These are phyloP conservation scores for Holacanthus passer DNA, from an alignment of 2,113 vertebrate genomes.

Conservation along the genomic window DNA sequence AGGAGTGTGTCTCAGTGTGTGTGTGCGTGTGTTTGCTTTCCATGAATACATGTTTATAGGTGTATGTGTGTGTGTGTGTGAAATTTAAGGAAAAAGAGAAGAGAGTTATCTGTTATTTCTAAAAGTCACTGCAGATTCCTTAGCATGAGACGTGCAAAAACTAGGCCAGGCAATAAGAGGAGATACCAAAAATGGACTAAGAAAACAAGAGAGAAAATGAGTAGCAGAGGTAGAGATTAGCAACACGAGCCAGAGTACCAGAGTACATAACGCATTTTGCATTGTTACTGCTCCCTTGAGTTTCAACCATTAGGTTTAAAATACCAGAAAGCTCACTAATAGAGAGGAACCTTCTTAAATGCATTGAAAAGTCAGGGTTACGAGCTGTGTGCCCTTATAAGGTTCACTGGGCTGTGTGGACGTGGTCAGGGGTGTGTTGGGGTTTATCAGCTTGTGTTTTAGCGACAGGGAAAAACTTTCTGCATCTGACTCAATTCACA, in stretches of 20 bases:
- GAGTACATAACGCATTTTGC: conserved; percentile 11
- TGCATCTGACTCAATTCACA: conserved; percentile 15
- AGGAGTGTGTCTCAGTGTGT: conserved; percentile 43
- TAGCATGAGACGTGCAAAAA: conserved; percentile 18
- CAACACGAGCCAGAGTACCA: conserved; percentile 37
- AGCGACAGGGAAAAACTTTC: conserved; percentile 23
- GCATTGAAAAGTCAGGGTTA: conserved; percentile 22
- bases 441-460: conserved; percentile 48
- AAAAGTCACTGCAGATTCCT: conserved; percentile 40
- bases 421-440: conserved; percentile 25
- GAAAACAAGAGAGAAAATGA: conserved; percentile 54
- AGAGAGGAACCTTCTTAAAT: conserved; percentile 15
- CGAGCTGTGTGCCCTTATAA: conserved; percentile 59
- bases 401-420: conserved; percentile 35
- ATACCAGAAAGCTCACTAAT: conserved; percentile 32
- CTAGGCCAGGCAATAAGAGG: conserved; percentile 23
- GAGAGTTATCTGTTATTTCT: conserved; percentile 47
- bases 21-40: conserved; percentile 25
- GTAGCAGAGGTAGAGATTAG: conserved; percentile 24
- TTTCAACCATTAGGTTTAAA: conserved; percentile 39
- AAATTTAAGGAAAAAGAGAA: conserved; percentile 22
- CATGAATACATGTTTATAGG: conserved; percentile 44
- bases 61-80: conserved; percentile 34
- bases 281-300: conserved; percentile 35
- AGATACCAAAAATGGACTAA: conserved; percentile 64